Evolutionary conservation across 2,113 vertebrate genomes (phyloP), one percentile per base, ranked within the genome.

Genomic region (Opisthocomus hoazin): DNA sequence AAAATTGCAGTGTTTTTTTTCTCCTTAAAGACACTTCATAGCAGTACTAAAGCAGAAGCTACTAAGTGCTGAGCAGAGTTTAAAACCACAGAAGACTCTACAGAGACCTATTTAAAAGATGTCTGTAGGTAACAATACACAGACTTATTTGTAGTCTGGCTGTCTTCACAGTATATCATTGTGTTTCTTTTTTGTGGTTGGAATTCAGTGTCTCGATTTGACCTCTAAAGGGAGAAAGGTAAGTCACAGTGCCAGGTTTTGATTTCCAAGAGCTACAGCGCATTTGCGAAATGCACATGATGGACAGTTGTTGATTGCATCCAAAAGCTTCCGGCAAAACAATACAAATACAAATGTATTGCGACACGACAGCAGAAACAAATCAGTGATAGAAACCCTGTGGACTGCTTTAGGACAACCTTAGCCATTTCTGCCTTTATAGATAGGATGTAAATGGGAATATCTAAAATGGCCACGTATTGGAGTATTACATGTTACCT

Each of bases 111-210:
- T 79, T 76, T 64, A 85, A 73, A 73, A 84, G 82, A 36, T 58
- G 69, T 78, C 63, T 89, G 50, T 80, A 92, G 84, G 80, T 94
- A 86, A 88, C 50, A 93, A 93, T 41, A 16, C 41, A 9, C 1
- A 48, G 83, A 37, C 12, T 46, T 68, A n/a, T 64, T 58, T 90
- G 91, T 32, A 75, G 87, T 43, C 89, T 85, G 73, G 54, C 76
- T 87, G 87, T 61, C 58, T 93, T 95, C 96, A 96, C 92, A 95
- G 96, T 85, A 2, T 56, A 46, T 37, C 79, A 30, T 63, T 6
- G 37, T 24, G 27, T 75, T 73, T 61, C 18, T 4, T 27, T 57
- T 56, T 46, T 21, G 60, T 51, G 79, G 70, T 12, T 83, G 80
- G 50, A 64, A 56, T 84, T 96, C 90, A 90, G 74, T 66, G 54